A percentile compares a stretch with the other conserved stretches of the same genome.
Conservation (phyloP, 2,888 invertebrate genomes). For the Phalera bucephala region DNA sequence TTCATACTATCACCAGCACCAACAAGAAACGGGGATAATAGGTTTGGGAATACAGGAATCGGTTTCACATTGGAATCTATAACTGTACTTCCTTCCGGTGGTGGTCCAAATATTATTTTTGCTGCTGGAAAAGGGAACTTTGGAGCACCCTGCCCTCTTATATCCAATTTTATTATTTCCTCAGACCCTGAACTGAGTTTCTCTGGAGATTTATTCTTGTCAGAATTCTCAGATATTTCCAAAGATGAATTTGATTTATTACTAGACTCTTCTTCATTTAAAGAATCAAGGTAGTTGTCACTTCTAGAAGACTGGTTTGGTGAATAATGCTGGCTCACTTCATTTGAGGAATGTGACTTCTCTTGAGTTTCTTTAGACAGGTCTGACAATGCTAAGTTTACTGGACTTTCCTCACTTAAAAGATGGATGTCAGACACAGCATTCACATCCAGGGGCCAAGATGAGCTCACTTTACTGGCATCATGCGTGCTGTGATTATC, state of each 20-base stretch:
- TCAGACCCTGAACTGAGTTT: conserved; percentile 66
- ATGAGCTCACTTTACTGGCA: conserved; percentile 53
- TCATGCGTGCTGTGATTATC: conserved; percentile 52
- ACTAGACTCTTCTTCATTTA: conserved; percentile 61
- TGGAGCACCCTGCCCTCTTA: conserved; percentile 67
- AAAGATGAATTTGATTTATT: conserved; percentile 38
- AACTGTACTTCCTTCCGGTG: conserved; percentile 62
- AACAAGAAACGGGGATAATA: conserved; percentile 68
- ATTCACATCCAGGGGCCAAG: conserved; percentile 62
- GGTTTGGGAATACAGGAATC: conserved; percentile 60
- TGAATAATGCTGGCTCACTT: conserved; percentile 32
- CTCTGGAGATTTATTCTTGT: conserved; percentile 39
- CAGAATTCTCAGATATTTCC: conserved; percentile 34
- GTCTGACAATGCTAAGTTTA: conserved; percentile 61
- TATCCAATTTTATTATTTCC: conserved; percentile 76
- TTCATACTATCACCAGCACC: conserved; percentile 51
- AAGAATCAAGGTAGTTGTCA: conserved; percentile 60
- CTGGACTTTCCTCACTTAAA: conserved; percentile 72
- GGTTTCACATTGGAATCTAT: conserved; percentile 50
- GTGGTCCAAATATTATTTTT: conserved; percentile 74
- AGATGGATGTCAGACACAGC: conserved; percentile 54
- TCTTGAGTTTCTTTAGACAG: conserved; percentile 51
- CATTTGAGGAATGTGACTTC: conserved; percentile 19
- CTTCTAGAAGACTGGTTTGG: conserved; percentile 54
- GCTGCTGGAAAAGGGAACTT: conserved; percentile 59